Base-by-base conservation (phyloP, 2,113 vertebrate species). In the Bubo bubo region DNA sequence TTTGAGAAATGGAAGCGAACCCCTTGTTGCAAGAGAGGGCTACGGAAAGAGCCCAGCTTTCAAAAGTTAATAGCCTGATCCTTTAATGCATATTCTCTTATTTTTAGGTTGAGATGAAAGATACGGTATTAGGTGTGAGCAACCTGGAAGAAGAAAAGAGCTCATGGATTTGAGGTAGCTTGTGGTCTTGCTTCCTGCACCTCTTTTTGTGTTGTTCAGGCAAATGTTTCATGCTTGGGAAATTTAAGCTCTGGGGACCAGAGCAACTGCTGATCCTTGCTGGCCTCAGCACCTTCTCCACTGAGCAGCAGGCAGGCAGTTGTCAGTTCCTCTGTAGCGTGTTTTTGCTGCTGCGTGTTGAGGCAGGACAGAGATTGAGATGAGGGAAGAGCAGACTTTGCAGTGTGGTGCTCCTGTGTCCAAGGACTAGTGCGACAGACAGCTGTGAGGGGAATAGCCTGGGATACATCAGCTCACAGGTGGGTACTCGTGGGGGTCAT, bases 131-230 rank as follows among this genome's bases (percentile, higher is more conserved):
- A 55, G 23, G 3, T 74, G 10, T 58, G 56, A 87, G 47, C 66
- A 92, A 50, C 34, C 49, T 84, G 49, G 37, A 71, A 88, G 62
- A 87, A 76, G 28, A 59, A 88, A 53, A 81, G 43, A 62, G n/a
- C 37, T 87, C 21, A 3, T 80, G 16, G 24, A 79, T 93, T 94
- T 93, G 87, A 96, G 85, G 62, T 73, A 86, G 49, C 39, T 52
- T 76, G 35, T 58, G 22, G 5, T 91, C 79, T 85, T 89, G n/a
- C 62, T 93, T 86, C 56, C 35, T 85, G 15, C 13, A 64, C 21
- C 23, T 47, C 52, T 59, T 90, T 58, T 47, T 72, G 37, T 86
- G 41, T 18, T 88, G 56, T 79, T 93, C 23, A 30, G 55, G 47
- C 60, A 79, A 52, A 52, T 86, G 60, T 84, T 90, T 96, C 39